Percentiles rank a stretch among this genome's conserved stretches.
phyloP scores from a whole-genome alignment of 2,888 invertebrate genomes.

The Synanthedon myopaeformis region DNA sequence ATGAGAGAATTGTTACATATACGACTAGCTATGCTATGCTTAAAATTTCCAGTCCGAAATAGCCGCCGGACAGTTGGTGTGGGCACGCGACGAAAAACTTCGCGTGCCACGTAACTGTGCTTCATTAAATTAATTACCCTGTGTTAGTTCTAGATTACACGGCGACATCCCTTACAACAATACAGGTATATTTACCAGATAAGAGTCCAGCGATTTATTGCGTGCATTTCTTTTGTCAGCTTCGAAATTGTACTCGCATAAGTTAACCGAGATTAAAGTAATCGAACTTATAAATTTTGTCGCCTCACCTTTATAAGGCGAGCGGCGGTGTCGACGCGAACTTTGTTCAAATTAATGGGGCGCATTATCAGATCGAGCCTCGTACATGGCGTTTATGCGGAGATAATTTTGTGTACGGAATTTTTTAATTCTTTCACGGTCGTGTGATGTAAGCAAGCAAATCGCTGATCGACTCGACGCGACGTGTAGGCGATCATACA shows the following conservation, averaged over 20 bases:
- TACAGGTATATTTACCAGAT: conserved; percentile 62
- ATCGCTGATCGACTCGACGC: conserved; percentile 2
- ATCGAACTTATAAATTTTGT: conserved; percentile 72
- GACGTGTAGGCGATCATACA: conserved; percentile 16
- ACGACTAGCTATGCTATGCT: neutral
- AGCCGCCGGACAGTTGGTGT: conserved; percentile 7
- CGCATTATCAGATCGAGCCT: conserved; percentile 66
- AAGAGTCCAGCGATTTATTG: conserved; percentile 60
- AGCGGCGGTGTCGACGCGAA: conserved; percentile 66
- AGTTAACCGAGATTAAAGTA: conserved; percentile 71
- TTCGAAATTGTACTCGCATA: conserved; percentile 71
- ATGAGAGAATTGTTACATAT: neutral
- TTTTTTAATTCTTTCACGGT: conserved; percentile 46
- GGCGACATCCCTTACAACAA: conserved; percentile 53
- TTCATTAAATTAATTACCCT: conserved; percentile 68
- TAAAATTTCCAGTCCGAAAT: conserved; percentile 45
- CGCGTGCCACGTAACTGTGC: conserved; percentile 45
- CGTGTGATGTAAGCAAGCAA: conserved; percentile 20
- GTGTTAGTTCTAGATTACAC: conserved; percentile 52
- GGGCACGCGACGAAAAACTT: conserved; percentile 50
- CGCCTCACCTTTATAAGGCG: conserved; percentile 68
- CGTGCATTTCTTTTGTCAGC: conserved; percentile 71
- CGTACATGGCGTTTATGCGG: conserved; percentile 69
- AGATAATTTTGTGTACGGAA: conserved; percentile 64
- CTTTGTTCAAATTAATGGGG: conserved; percentile 69